A percentile compares a stretch with the other conserved stretches of the same genome.
Conservation (phyloP, 2,888 invertebrate genomes). For the Halictus ligatus region DNA sequence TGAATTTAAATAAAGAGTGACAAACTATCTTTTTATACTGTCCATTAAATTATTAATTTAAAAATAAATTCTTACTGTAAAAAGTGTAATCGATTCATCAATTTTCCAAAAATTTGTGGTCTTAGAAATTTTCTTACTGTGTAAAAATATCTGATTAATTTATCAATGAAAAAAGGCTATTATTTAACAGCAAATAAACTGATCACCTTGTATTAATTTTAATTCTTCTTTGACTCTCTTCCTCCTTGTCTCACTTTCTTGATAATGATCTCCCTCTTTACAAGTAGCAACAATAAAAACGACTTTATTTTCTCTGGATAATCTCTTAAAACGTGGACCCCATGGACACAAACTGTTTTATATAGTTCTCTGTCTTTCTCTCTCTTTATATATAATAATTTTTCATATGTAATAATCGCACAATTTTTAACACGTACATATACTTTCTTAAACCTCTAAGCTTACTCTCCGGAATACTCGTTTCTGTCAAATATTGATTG, state of each 20-base stretch:
- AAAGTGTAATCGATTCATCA: too few relatives aligned
- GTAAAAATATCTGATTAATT: not conserved
- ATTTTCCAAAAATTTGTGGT: too few relatives aligned
- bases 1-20: not conserved
- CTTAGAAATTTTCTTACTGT: not conserved
- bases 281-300: slow-evolving; percentile 37
- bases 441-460: slow-evolving; percentile 23
- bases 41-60: too few relatives aligned
- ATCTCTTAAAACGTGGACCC: slow-evolving; percentile 41
- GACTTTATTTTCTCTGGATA: slow-evolving; percentile 8
- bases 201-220: slow-evolving; percentile 33
- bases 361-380: slow-evolving; percentile 7
- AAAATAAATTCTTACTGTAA: too few relatives aligned
- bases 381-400: slow-evolving; percentile 11
- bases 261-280: not conserved
- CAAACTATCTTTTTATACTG: too few relatives aligned
- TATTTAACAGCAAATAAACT: not conserved
- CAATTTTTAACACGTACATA: slow-evolving; percentile 40
- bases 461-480: not conserved
- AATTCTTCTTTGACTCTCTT: not conserved
- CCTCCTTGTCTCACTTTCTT: not conserved
- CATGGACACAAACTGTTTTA: slow-evolving; percentile 29
- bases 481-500: not conserved
- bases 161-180: not conserved
- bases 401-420: slow-evolving; percentile 6